phyloP scores from a whole-genome alignment of 1,140 invertebrate genomes.

The Polypedilum vanderplanki region DNA sequence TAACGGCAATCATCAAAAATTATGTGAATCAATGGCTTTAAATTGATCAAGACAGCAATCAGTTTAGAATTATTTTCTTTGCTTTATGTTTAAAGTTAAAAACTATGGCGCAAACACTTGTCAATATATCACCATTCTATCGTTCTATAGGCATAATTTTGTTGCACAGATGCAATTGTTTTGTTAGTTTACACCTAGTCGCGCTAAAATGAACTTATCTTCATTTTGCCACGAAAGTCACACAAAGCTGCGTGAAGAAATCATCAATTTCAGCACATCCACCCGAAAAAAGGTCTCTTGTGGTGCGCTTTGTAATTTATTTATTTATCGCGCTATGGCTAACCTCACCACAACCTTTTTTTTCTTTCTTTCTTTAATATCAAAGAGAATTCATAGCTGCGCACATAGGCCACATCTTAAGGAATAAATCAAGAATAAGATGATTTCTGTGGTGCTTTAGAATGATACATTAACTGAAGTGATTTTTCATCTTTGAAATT shows the following conservation, averaged over 20 bases:
- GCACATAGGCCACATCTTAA: background rate
- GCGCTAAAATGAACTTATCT: no score
- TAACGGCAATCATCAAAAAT: no score
- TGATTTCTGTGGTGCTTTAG: constrained; percentile 3
- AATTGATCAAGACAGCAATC: no score
- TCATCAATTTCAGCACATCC: constrained; percentile 11
- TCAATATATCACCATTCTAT: no score
- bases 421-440: background rate
- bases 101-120: no score
- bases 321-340: constrained; percentile 18
- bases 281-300: background rate
- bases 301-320: constrained; percentile 4
- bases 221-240: no score
- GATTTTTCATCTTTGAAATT: background rate
- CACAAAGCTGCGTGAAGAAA: background rate
- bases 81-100: no score
- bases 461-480: constrained; percentile 6
- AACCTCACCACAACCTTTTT: background rate
- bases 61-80: no score
- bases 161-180: no score
- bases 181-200: no score
- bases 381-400: background rate
- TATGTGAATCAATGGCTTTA: no score
- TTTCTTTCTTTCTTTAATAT: background rate
- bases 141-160: no score